A percentile compares a stretch with the other conserved stretches of the same genome.
Evolutionary conservation across 2,797 vertebrate species (phyloP).

Genomic region (Lophotriccus pileatus): DNA sequence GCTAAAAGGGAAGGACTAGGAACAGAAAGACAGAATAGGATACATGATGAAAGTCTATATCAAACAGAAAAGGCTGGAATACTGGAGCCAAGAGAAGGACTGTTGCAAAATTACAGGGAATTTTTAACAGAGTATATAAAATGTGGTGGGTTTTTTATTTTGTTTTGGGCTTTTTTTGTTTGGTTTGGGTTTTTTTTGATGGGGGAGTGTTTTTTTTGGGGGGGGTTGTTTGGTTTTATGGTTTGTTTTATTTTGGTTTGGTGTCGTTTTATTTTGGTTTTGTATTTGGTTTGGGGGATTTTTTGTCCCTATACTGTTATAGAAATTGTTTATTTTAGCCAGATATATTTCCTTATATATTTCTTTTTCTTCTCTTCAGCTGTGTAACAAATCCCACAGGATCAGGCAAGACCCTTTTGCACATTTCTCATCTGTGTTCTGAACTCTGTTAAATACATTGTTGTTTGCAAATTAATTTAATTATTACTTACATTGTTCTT

Average conservation of each 20-base stretch:
- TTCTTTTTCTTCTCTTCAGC: neutral
- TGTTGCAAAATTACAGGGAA: neutral
- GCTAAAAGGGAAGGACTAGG: neutral
- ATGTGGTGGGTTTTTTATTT: accelerated
- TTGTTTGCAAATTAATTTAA: neutral
- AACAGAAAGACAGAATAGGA: neutral
- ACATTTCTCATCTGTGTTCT: neutral
- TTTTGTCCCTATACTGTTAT: accelerated
- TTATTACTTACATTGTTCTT: neutral
- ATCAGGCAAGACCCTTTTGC: neutral
- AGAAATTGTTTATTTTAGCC: neutral
- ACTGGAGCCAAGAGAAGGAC: neutral
- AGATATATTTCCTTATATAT: neutral
- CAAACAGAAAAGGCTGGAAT: neutral
- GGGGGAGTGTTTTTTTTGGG: neutral
- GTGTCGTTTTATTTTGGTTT: neutral
- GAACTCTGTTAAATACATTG: neutral
- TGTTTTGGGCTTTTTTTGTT: neutral
- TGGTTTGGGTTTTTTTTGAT: neutral
- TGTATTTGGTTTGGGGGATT: too few relatives aligned
- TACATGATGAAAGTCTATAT: neutral
- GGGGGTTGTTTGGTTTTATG: neutral
- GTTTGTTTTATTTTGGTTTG: neutral
- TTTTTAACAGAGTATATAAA: neutral
- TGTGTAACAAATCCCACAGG: neutral